Evolutionary conservation across 1,140 invertebrate genomes (phyloP), one percentile per base, ranked within the genome.

Genomic region (Phymastichus coffea): DNA sequence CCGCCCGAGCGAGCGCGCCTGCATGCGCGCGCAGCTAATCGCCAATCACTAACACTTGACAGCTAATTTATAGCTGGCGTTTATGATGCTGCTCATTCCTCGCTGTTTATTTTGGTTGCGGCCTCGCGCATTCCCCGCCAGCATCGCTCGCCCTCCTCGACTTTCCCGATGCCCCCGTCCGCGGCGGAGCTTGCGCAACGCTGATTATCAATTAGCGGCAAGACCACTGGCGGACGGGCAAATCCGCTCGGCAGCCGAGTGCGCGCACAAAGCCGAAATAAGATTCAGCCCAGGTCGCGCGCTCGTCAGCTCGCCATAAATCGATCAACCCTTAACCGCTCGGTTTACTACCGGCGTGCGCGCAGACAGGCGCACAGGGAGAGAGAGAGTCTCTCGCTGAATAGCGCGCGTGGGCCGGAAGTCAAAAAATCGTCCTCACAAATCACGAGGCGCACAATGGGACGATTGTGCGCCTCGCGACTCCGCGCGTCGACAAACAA

Each of bases 361-460:
- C 38, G 57, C 23, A 44, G 26, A 38, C 57, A 57, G 53, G 40
- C 28, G 28, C 23, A n/a, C n/a, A n/a, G n/a, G n/a, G n/a, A n/a
- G n/a, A n/a, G n/a, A n/a, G n/a, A n/a, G n/a, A n/a, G n/a, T n/a
- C n/a, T n/a, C n/a, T n/a, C n/a, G n/a, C n/a, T n/a, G n/a, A n/a
- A n/a, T n/a, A n/a, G n/a, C n/a, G 14, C 35, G 25, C n/a, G 38
- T 38, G 20, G 7, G 15, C 61, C 73, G 74, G 74, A 76, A 78
- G 76, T 77, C 70, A 76, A 78, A 78, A 78, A 78, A 76, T 78
- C 73, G 67, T 72, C 73, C 64, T 74, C 75, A 78, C 75, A 79
- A 79, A 79, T 78, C 75, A 79, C 75, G 46, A 63, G 61, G 65
- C 71, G 65, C 71, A 78, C 76, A 78, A 78, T 78, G 67, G 75